phyloP scores from a whole-genome alignment of 2,797 vertebrate genomes.

The Hippocampus kuda region DNA sequence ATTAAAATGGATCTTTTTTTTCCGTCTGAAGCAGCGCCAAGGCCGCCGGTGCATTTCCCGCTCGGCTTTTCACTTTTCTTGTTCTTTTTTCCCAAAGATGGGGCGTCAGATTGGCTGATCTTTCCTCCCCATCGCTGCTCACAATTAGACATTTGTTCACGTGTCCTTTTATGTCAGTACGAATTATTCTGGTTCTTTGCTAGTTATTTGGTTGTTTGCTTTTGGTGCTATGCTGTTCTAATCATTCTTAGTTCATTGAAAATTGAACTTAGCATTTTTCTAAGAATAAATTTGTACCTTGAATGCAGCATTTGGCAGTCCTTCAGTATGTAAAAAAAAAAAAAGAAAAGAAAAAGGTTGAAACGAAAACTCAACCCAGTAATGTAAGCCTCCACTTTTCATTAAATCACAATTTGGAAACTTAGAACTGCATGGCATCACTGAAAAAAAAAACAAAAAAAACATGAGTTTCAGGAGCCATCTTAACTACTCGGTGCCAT shows the following conservation, averaged over 20 bases:
- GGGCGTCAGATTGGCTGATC: constrained; percentile 69
- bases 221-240: constrained; percentile 47
- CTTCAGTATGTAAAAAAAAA: neutral
- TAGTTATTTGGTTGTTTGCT: constrained; percentile 13
- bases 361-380: neutral
- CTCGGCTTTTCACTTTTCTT: constrained; percentile 65
- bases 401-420: neutral
- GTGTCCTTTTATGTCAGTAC: constrained; percentile 64
- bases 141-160: constrained; percentile 67
- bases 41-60: constrained; percentile 53
- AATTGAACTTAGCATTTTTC: constrained; percentile 4
- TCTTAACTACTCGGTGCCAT: neutral
- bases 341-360: neutral
- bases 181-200: constrained; percentile 40
- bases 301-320: neutral
- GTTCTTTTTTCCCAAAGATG: constrained; percentile 54
- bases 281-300: neutral
- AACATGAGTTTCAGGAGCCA: neutral
- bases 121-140: constrained; percentile 58
- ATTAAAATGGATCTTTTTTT: constrained; percentile 73
- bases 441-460: too few relatives aligned
- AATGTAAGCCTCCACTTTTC: neutral
- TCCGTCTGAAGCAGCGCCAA: constrained; percentile 63
- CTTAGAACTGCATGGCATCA: neutral
- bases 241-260: constrained; percentile 46